Base-by-base conservation (phyloP, 2,113 vertebrate genomes). In the Sander vitreus region DNA sequence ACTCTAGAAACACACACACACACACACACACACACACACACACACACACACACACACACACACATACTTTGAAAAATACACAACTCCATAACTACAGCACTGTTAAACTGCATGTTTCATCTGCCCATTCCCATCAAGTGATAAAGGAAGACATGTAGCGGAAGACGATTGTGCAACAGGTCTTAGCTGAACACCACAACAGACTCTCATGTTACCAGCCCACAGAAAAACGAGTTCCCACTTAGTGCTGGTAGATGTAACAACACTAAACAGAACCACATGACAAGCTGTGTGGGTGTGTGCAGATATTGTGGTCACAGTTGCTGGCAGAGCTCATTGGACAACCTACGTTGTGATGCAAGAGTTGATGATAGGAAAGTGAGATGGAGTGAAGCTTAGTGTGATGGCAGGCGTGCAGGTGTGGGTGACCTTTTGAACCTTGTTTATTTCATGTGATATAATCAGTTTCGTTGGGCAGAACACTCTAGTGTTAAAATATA, bases 191-290 rank as follows among this genome's bases (percentile, higher is more conserved):
- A 89, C 88, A 88, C 73, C 72, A 78, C 79, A 91, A 70, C 89
- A 76, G 57, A 62, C 76, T 83, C 91, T 92, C 83, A 13, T 64
- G 88, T 94, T 93, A 78, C 90, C 65, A 75, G 64, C 72, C 72
- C 57, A 39, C 66, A 83, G 76, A 88, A 74, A 74, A 78, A 84
- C 68, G 69, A 69, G 65, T 81, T 86, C 68, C 80, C 68, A 77
- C 81, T 69, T 48, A 73, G 78, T 69, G 77, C 71, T 81, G 85
- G 85, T 78, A 66, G 82, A 84, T 80, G 60, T 73, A 73, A 87
- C 65, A 45, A 85, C 83, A 69, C 70, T 86, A 87, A 93, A 88
- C 85, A 62, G 73, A 89, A 76, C 85, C 89, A 85, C 88, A 85
- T 91, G 88, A 90, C 83, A 50, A 74, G 77, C 59, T 62, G 63